phyloP scores from a whole-genome alignment of 2,113 vertebrate genomes.

The Pardalotus punctatus region DNA sequence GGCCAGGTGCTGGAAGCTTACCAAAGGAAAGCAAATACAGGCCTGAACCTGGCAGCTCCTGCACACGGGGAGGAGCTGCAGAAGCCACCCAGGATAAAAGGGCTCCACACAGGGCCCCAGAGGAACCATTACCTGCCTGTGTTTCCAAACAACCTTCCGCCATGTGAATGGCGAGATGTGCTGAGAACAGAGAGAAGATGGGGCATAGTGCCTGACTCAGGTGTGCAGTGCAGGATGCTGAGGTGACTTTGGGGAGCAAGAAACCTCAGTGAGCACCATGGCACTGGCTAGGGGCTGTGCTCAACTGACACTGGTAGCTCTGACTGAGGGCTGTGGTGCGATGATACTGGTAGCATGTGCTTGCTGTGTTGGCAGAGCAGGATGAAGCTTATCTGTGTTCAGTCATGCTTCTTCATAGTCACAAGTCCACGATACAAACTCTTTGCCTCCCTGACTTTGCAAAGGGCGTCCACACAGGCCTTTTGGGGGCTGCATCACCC shows the following conservation, averaged over 20 bases:
- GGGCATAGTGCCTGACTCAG: rapidly evolving
- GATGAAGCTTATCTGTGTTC: background rate
- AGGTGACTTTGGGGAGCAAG: background rate
- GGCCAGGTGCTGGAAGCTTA: background rate
- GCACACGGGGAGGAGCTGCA: background rate
- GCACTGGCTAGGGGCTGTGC: background rate
- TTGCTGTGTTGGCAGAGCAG: background rate
- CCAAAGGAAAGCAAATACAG: conserved; percentile 27
- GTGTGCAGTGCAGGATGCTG: rapidly evolving
- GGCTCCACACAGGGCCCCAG: background rate
- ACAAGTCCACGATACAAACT: background rate
- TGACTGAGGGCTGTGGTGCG: rapidly evolving
- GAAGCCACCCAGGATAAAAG: conserved; percentile 27
- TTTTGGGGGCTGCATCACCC: background rate
- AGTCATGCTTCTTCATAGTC: rapidly evolving
- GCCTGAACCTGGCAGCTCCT: conserved; percentile 21
- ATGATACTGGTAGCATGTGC: background rate
- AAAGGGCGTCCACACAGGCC: background rate
- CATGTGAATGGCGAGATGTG: background rate
- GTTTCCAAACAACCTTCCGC: background rate
- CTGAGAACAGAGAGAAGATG: background rate
- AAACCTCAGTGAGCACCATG: rapidly evolving
- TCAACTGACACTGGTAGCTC: background rate
- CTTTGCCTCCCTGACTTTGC: background rate
- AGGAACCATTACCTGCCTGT: background rate